Conservation (phyloP, 1,140 invertebrate species). For the Zaprionus africanus region DNA sequence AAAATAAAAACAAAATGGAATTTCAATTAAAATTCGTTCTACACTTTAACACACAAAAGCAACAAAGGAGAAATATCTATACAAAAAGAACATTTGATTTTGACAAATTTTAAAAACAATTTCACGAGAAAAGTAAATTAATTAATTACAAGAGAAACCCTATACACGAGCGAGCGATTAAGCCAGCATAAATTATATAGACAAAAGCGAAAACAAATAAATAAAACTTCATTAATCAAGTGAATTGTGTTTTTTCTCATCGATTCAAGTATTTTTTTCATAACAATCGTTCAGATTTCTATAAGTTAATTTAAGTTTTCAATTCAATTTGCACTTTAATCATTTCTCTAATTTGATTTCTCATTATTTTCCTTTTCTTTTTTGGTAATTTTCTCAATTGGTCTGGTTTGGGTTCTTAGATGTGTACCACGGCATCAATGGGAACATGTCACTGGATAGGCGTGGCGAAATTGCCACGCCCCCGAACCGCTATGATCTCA, state of each 20-base stretch:
- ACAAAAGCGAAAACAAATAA: conserved; percentile 62
- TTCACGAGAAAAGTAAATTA: conserved; percentile 37
- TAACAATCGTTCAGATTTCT: neutral
- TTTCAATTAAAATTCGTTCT: conserved; percentile 26
- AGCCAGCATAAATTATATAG: conserved; percentile 74
- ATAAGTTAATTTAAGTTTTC: conserved; percentile 22
- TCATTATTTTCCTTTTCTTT: conserved; percentile 16
- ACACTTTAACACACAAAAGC: conserved; percentile 33
- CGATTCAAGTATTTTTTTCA: neutral
- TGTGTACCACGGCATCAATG: conserved; percentile 83
- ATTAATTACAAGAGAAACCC: conserved; percentile 31
- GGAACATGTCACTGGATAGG: conserved; percentile 83
- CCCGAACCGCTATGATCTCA: conserved; percentile 78
- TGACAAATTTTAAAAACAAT: conserved; percentile 43
- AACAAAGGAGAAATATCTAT: conserved; percentile 11
- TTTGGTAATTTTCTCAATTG: conserved; percentile 6
- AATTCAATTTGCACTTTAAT: conserved; percentile 2
- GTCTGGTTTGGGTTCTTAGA: conserved; percentile 40
- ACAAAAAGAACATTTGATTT: conserved; percentile 39
- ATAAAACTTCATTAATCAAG: conserved; percentile 81
- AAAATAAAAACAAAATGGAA: conserved; percentile 17
- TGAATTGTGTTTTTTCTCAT: conserved; percentile 22
- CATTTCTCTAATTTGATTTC: conserved; percentile 3
- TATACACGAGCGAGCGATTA: conserved; percentile 74
- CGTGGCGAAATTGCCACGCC: conserved; percentile 75